A percentile compares a stretch with the other conserved stretches of the same genome.
These are phyloP conservation scores for Steinernema carpocapsae DNA, from an alignment of 2,888 invertebrate genomes.

Conservation along the genomic window DNA sequence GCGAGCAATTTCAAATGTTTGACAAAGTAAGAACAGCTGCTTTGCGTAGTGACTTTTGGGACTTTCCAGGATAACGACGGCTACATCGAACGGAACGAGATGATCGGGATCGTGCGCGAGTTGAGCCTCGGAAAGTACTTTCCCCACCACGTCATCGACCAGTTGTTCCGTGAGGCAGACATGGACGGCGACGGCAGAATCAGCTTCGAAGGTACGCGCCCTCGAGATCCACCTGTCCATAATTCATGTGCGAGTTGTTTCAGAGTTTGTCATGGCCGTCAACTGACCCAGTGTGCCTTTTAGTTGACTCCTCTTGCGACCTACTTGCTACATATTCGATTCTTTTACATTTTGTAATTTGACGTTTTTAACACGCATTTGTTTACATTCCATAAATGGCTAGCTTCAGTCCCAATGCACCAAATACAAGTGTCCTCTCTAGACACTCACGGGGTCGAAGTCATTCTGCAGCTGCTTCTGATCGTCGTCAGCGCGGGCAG, in stretches of 20 bases:
- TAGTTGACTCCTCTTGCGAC: not conserved
- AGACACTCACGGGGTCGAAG: slow-evolving; percentile 33
- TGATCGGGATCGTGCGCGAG: slow-evolving; percentile 63
- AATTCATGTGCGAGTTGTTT: slow-evolving; percentile 37
- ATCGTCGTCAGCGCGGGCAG: slow-evolving; percentile 39
- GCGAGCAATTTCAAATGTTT: slow-evolving; percentile 65
- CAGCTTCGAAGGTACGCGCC: slow-evolving; percentile 60
- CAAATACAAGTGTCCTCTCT: not conserved
- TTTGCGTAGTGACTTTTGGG: not conserved
- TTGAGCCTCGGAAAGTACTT: slow-evolving; percentile 60
- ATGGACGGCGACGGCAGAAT: slow-evolving; percentile 67
- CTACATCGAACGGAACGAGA: slow-evolving; percentile 64
- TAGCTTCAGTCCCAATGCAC: not conserved
- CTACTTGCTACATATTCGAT: not conserved
- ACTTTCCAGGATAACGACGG: slow-evolving; percentile 65
- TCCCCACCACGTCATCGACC: slow-evolving; percentile 62
- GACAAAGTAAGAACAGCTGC: slow-evolving; percentile 53
- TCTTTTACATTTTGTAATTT: not conserved
- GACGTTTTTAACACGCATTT: not conserved
- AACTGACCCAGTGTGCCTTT: slow-evolving; percentile 49
- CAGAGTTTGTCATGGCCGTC: slow-evolving; percentile 65
- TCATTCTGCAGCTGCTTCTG: slow-evolving; percentile 36
- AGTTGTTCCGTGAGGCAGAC: slow-evolving; percentile 66
- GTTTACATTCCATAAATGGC: not conserved
- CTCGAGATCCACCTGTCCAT: not conserved